Percentiles rank a stretch among this genome's conserved stretches.
phyloP scores from a whole-genome alignment of 1,140 invertebrate species.

The Drosophila virilis region DNA sequence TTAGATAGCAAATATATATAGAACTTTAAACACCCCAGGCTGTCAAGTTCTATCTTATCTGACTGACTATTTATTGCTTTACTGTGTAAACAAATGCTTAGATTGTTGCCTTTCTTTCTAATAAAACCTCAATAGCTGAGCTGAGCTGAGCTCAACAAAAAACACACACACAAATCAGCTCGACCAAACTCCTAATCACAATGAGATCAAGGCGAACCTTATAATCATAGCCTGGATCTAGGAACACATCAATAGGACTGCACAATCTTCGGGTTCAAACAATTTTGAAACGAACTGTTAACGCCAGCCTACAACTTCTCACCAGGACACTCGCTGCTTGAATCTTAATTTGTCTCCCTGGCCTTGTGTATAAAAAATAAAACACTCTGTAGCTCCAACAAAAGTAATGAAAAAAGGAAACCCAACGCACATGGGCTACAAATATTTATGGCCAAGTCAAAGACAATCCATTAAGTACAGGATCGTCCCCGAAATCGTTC shows the following conservation, averaged over 20 bases:
- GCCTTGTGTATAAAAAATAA: constrained; percentile 1
- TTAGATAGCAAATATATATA: neutral
- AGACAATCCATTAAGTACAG: constrained; percentile 67
- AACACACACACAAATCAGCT: constrained; percentile 30
- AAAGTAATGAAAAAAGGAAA: constrained; percentile 13
- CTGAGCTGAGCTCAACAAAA: constrained; percentile 20
- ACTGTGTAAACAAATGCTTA: constrained; percentile 29
- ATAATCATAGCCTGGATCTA: constrained; percentile 40
- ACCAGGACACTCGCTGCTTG: constrained; percentile 39
- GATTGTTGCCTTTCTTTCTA: constrained; percentile 24
- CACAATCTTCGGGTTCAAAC: constrained; percentile 27
- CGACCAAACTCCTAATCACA: constrained; percentile 12
- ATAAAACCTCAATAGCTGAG: constrained; percentile 34
- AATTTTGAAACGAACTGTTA: constrained; percentile 61
- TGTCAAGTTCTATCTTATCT: constrained; percentile 19
- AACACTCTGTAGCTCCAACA: constrained; percentile 42
- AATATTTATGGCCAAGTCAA: constrained; percentile 74
- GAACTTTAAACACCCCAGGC: neutral
- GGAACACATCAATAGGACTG: constrained; percentile 14
- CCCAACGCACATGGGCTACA: constrained; percentile 59
- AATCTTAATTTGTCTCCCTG: constrained; percentile 66
- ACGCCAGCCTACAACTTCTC: constrained; percentile 76
- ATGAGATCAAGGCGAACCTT: constrained; percentile 15
- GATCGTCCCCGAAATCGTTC: constrained; percentile 40
- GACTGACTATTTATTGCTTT: constrained; percentile 30